Evolutionary conservation across 1,140 invertebrate genomes (phyloP).

Genomic region (Drosophila insularis): DNA sequence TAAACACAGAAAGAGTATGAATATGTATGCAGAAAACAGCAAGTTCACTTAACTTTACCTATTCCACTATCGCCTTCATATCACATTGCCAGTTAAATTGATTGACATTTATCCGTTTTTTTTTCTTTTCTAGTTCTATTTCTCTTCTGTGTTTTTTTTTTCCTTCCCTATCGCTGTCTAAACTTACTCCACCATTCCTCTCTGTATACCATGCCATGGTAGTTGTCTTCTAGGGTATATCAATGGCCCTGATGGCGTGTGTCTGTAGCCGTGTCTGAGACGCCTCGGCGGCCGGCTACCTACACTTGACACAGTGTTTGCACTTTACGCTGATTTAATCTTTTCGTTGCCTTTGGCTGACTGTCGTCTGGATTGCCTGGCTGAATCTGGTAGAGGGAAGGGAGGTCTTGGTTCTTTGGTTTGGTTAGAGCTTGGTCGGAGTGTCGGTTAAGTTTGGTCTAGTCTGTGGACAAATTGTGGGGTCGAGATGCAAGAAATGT

Average conservation of each 20-base stretch:
- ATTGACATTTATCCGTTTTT: conserved; percentile 75
- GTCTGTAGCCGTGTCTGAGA: conserved; percentile 42
- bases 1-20: no score
- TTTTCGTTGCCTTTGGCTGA: conserved; percentile 60
- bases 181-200: neutral
- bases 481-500: conserved; percentile 11
- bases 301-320: conserved; percentile 76
- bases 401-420: conserved; percentile 20
- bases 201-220: neutral
- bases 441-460: neutral
- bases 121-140: conserved; percentile 2
- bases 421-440: conserved; percentile 35
- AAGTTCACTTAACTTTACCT: conserved; percentile 5
- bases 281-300: conserved; percentile 34
- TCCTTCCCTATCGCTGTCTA: conserved; percentile 17
- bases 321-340: conserved; percentile 77
- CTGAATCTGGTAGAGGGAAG: conserved; percentile 1
- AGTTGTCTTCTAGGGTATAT: conserved; percentile 36
- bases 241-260: conserved; percentile 52
- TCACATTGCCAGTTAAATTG: conserved; percentile 69
- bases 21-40: neutral
- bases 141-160: conserved; percentile 20
- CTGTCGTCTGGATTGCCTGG: conserved; percentile 32
- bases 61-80: conserved; percentile 55
- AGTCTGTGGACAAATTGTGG: conserved; percentile 9